A percentile compares a stretch with the other conserved stretches of the same genome.
These are phyloP conservation scores for Ochropleura leucogaster DNA, from an alignment of 2,888 invertebrate species.

Conservation along the genomic window DNA sequence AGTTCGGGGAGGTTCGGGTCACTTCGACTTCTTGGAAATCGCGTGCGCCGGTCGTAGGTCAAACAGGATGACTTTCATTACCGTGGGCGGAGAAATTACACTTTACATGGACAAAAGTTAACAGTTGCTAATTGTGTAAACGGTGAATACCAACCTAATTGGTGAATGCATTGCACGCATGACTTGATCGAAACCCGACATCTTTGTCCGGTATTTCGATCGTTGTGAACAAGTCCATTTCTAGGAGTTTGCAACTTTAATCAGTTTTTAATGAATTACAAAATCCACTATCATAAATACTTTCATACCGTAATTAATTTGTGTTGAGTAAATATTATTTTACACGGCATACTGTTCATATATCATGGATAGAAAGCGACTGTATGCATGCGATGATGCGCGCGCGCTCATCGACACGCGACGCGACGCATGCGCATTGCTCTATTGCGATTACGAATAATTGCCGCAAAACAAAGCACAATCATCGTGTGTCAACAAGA, in stretches of 20 bases:
- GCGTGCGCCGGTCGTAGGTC: slow-evolving; percentile 53
- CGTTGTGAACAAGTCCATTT: slow-evolving; percentile 19
- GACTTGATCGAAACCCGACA: slow-evolving; percentile 41
- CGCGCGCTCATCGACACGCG: slow-evolving; percentile 56
- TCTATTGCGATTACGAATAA: slow-evolving; percentile 62
- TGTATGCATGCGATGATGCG: slow-evolving; percentile 53
- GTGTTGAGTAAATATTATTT: slow-evolving; percentile 40
- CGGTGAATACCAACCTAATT: slow-evolving; percentile 38
- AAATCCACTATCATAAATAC: slow-evolving; percentile 20
- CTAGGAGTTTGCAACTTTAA: slow-evolving; percentile 26
- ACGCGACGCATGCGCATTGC: slow-evolving; percentile 45
- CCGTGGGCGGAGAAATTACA: slow-evolving; percentile 46
- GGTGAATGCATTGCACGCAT: slow-evolving; percentile 51
- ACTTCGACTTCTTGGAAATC: slow-evolving; percentile 24
- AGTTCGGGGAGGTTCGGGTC: slow-evolving; percentile 36
- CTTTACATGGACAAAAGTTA: slow-evolving; percentile 26
- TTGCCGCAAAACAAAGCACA: slow-evolving; percentile 46
- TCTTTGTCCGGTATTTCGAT: slow-evolving; percentile 49
- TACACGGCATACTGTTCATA: slow-evolving; percentile 28
- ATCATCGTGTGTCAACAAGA: slow-evolving; percentile 49
- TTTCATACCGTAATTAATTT: slow-evolving; percentile 46
- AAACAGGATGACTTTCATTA: slow-evolving; percentile 54
- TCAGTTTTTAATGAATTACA: slow-evolving; percentile 9
- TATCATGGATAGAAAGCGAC: slow-evolving; percentile 64
- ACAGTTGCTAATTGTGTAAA: slow-evolving; percentile 46